Evolutionary conservation across 2,888 invertebrate species (phyloP).

Genomic region (Caenorhabditis plicata): DNA sequence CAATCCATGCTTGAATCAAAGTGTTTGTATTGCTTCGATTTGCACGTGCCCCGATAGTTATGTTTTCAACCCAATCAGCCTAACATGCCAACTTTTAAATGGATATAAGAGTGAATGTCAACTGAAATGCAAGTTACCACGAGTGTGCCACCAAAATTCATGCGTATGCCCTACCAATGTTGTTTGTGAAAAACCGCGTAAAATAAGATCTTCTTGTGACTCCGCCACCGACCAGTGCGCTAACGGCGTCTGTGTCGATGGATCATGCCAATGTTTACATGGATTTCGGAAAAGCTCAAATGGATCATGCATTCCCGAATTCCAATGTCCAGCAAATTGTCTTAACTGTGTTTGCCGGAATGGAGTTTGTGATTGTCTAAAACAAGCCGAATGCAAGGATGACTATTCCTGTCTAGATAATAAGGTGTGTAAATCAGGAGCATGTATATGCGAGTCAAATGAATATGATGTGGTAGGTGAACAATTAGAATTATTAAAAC

Average conservation of each 20-base stretch:
- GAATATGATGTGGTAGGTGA: constrained; percentile 26
- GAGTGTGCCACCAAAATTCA: constrained; percentile 16
- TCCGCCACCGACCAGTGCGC: constrained; percentile 41
- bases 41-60: constrained; percentile 32
- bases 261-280: constrained; percentile 44
- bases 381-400: constrained; percentile 3
- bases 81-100: constrained; percentile 10
- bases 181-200: constrained; percentile 3
- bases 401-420: constrained; percentile 11
- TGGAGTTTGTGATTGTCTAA: constrained; percentile 13
- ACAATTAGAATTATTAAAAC: background rate
- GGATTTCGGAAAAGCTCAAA: constrained; percentile 33
- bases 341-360: too few relatives aligned
- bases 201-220: constrained; percentile 3
- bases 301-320: constrained; percentile 33
- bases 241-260: constrained; percentile 45
- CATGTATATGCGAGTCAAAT: constrained; percentile 35
- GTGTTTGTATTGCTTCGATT: constrained; percentile 30
- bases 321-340: too few relatives aligned
- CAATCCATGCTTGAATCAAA: constrained; percentile 29
- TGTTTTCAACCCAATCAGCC: constrained; percentile 20
- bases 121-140: constrained; percentile 19
- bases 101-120: constrained; percentile 17
- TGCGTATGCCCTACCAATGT: constrained; percentile 28
- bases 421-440: constrained; percentile 26